A percentile compares a stretch with the other conserved stretches of the same genome.
Conservation (phyloP, 2,888 invertebrate species). For the Baronia brevicornis region DNA sequence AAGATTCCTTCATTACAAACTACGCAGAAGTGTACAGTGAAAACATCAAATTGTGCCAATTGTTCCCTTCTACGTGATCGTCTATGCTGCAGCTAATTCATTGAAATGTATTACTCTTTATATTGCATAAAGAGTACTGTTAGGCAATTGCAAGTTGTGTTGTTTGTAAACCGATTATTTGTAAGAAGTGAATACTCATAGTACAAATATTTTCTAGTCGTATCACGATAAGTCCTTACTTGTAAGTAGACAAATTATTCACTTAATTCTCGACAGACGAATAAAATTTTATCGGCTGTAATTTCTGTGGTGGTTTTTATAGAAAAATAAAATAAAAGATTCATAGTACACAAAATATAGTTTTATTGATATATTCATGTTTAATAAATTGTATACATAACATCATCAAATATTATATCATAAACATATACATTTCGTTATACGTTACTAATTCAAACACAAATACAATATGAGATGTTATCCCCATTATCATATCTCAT, state of each 20-base stretch:
- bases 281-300: slow-evolving; percentile 9
- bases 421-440: slow-evolving; percentile 76
- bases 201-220: slow-evolving; percentile 61
- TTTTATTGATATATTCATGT: slow-evolving; percentile 77
- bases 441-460: slow-evolving; percentile 72
- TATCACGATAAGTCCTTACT: slow-evolving; percentile 20
- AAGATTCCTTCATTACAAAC: slow-evolving; percentile 39
- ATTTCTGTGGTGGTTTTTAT: slow-evolving; percentile 6
- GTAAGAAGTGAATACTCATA: slow-evolving; percentile 41
- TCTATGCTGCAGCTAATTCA: no score
- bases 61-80: slow-evolving; percentile 44
- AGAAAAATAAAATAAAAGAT: slow-evolving; percentile 58
- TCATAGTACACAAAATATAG: slow-evolving; percentile 75
- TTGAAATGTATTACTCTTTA: slow-evolving; percentile 4
- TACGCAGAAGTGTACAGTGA: slow-evolving; percentile 59
- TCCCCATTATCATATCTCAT: slow-evolving; percentile 61
- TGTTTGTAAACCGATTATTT: slow-evolving; percentile 12
- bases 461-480: slow-evolving; percentile 75
- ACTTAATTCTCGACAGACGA: slow-evolving; percentile 1
- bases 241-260: slow-evolving; percentile 10
- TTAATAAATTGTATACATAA: slow-evolving; percentile 77
- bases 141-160: slow-evolving; percentile 7
- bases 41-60: slow-evolving; percentile 64
- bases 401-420: slow-evolving; percentile 76
- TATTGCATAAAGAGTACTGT: slow-evolving; percentile 1